A percentile compares a stretch with the other conserved stretches of the same genome.
These are phyloP conservation scores for Cricetomys ansorgei DNA, from an alignment of 2,113 vertebrate species.

Conservation along the genomic window DNA sequence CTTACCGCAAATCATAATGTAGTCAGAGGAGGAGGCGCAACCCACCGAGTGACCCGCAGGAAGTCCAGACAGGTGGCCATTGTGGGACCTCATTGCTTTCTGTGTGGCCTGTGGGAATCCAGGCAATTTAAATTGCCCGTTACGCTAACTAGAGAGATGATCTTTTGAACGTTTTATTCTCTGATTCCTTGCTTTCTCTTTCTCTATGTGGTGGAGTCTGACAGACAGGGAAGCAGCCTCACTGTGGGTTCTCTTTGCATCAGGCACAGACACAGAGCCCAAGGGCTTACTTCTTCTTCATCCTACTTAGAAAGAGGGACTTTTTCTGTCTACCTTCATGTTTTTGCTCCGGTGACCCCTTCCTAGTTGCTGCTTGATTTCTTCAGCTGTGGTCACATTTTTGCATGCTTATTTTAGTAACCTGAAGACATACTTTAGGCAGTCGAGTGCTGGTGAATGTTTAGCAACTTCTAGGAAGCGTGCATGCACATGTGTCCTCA, in stretches of 20 bases:
- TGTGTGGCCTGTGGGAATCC: neutral
- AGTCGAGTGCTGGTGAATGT: neutral
- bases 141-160: slow-evolving; percentile 57
- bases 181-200: slow-evolving; percentile 45
- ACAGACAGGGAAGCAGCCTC: slow-evolving; percentile 24
- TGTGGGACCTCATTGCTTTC: neutral
- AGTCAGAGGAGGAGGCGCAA: slow-evolving; percentile 31
- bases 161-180: slow-evolving; percentile 45
- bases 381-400: neutral
- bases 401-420: neutral
- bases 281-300: neutral
- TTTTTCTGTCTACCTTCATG: neutral
- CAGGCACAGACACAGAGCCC: neutral
- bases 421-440: neutral
- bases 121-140: slow-evolving; percentile 59
- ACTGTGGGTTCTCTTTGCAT: neutral
- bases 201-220: neutral
- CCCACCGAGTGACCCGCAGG: neutral
- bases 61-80: neutral
- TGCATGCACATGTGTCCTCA: too few species aligned
- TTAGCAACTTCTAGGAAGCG: neutral
- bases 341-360: neutral
- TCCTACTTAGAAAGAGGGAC: neutral
- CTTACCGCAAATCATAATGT: slow-evolving; percentile 9
- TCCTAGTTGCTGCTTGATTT: neutral